These are phyloP conservation scores for Sardina pilchardus DNA, from an alignment of 2,113 vertebrate species.

Conservation along the genomic window DNA sequence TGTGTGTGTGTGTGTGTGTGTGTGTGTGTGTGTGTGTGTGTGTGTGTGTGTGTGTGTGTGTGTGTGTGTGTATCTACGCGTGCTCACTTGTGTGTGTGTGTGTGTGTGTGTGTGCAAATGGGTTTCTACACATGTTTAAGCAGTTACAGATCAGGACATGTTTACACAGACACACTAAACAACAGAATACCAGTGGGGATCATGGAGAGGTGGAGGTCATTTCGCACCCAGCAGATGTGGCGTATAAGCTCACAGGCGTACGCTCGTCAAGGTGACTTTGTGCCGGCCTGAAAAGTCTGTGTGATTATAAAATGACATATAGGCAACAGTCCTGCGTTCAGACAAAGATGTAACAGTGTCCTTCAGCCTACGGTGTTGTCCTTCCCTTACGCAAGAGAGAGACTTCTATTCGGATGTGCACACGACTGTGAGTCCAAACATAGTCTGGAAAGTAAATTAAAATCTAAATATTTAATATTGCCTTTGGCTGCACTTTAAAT, in stretches of 20 bases:
- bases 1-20: neutral
- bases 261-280: slow-evolving; percentile 3
- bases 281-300: neutral
- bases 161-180: neutral
- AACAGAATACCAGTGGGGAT: neutral
- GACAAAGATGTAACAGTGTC: neutral
- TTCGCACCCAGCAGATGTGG: neutral
- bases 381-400: neutral
- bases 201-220: neutral
- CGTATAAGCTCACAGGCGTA: neutral
- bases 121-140: neutral
- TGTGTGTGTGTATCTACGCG: neutral
- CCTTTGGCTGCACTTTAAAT: neutral
- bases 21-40: neutral
- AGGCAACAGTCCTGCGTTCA: neutral
- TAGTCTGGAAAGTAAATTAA: neutral
- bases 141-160: neutral
- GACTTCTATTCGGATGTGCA: neutral
- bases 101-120: slow-evolving; percentile 1
- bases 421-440: neutral
- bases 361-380: neutral
- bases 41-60: neutral
- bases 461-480: slow-evolving; percentile 10
- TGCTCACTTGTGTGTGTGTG: neutral
- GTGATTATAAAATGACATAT: neutral